Percentiles rank a stretch among this genome's conserved stretches.
These are phyloP conservation scores for Sarotherodon lohbergeri DNA, from an alignment of 2,113 vertebrate genomes.

Conservation along the genomic window DNA sequence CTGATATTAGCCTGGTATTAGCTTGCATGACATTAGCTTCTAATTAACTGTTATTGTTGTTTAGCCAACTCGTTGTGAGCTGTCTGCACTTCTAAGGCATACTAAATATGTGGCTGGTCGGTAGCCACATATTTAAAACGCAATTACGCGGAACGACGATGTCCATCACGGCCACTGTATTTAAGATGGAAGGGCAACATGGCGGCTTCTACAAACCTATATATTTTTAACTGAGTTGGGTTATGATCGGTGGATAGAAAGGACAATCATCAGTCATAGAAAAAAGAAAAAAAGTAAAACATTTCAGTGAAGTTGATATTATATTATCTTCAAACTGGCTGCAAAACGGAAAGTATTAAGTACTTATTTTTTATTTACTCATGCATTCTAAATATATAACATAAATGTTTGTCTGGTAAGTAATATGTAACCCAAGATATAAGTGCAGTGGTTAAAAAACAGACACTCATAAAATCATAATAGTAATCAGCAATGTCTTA, in stretches of 20 bases:
- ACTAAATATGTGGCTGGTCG: neutral
- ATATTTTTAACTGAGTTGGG: neutral
- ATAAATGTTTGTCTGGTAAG: neutral
- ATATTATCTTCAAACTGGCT: neutral
- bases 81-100: neutral
- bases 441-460: neutral
- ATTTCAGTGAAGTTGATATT: neutral
- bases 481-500: neutral
- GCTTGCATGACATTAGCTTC: neutral
- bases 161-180: neutral
- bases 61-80: neutral
- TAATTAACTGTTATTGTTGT: neutral
- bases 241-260: neutral
- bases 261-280: neutral
- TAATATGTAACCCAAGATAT: neutral
- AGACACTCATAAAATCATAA: neutral
- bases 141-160: neutral
- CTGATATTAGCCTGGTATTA: neutral
- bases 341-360: neutral
- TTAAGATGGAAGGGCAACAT: neutral
- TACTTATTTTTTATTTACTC: neutral
- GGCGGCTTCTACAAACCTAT: neutral
- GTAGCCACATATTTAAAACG: neutral
- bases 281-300: neutral
- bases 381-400: neutral